A percentile compares a stretch with the other conserved stretches of the same genome.
These are phyloP conservation scores for Kryptopterus vitreolus DNA, from an alignment of 2,797 vertebrate genomes.

Conservation along the genomic window DNA sequence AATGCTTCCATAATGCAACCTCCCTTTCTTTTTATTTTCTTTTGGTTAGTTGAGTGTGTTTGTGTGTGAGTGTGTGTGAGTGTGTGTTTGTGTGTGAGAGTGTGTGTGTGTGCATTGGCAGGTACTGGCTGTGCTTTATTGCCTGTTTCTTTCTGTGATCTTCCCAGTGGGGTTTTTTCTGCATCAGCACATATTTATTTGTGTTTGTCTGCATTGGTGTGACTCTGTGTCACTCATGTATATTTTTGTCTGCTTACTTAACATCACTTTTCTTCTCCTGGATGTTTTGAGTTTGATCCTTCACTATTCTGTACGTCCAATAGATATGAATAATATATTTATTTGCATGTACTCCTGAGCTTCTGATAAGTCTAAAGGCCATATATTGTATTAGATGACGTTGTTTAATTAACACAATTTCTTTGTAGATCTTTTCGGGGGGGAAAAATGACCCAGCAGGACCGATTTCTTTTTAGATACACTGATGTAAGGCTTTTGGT, in stretches of 20 bases:
- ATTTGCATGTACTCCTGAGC: background rate
- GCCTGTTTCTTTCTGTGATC: slow-evolving; percentile 20
- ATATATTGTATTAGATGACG: background rate
- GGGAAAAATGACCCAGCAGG: slow-evolving; percentile 25
- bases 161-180: slow-evolving; percentile 18
- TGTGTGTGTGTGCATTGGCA: background rate
- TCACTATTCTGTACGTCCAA: background rate
- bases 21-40: background rate
- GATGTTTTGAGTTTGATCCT: too few species aligned
- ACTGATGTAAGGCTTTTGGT: slow-evolving; percentile 29
- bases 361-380: background rate
- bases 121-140: slow-evolving; percentile 7
- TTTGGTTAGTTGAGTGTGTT: background rate
- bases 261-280: background rate
- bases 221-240: background rate
- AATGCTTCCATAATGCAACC: background rate
- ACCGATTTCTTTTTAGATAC: slow-evolving; percentile 14
- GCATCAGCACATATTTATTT: slow-evolving; percentile 10
- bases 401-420: background rate
- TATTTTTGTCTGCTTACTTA: background rate
- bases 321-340: background rate
- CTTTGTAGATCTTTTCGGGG: background rate
- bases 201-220: background rate
- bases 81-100: background rate
- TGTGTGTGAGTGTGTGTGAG: background rate